phyloP scores from a whole-genome alignment of 2,888 invertebrate species.

The Diogma glabrata region DNA sequence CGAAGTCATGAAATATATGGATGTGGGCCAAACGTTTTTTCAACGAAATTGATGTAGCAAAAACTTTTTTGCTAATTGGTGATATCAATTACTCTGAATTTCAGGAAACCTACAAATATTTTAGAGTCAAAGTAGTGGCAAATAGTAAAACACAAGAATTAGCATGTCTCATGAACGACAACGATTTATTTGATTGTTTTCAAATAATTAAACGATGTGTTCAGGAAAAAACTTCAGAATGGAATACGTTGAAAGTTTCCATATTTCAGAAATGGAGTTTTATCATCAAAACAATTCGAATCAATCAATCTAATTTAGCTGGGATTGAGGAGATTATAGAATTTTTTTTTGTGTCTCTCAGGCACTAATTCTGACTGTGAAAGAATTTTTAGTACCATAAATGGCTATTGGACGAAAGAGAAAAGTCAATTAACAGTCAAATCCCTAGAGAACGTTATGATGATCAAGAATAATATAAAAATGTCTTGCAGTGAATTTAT shows the following conservation, averaged over 20 bases:
- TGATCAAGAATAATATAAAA: no score
- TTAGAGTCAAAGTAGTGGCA: neutral
- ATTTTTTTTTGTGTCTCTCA: neutral
- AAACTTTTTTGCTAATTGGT: no score
- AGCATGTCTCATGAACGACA: neutral
- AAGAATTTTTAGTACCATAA: neutral
- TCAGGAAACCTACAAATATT: neutral
- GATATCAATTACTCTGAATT: neutral
- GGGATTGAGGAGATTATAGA: neutral
- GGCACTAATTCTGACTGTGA: neutral
- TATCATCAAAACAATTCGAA: neutral
- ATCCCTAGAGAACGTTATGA: no score
- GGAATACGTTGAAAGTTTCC: neutral
- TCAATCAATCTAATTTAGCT: neutral
- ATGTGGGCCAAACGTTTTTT: no score
- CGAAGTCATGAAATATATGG: no score
- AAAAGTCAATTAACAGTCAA: neutral
- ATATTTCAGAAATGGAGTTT: neutral
- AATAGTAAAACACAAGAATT: no score
- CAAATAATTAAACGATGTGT: neutral
- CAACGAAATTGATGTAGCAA: no score
- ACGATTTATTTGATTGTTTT: neutral
- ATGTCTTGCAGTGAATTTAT: no score
- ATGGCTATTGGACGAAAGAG: slow-evolving; percentile 1
- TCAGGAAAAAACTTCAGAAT: neutral